Conservation (phyloP, 2,113 vertebrate species). For the Okapia johnstoni region DNA sequence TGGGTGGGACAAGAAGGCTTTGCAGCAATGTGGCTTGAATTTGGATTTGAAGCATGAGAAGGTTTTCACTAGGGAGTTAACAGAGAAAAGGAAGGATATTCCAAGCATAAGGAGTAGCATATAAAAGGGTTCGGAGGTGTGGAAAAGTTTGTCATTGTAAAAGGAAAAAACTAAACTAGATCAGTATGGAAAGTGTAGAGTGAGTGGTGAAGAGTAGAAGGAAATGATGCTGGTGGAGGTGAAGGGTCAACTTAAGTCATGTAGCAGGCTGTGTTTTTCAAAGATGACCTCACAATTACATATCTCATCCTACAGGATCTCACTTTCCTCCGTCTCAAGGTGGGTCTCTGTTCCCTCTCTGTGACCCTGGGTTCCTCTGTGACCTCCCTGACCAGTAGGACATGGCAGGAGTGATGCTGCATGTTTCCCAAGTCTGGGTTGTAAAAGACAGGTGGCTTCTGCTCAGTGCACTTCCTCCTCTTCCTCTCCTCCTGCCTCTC, state of each 20-base stretch:
- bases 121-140: not conserved
- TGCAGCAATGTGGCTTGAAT: not conserved
- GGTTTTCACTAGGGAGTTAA: not conserved
- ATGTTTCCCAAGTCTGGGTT: not conserved
- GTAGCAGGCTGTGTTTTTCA: not conserved
- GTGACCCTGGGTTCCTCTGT: not conserved
- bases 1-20: not conserved
- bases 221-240: not conserved
- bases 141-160: not conserved
- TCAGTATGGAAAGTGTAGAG: not conserved
- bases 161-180: not conserved
- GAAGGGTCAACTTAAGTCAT: not conserved
- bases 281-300: not conserved
- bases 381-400: not conserved
- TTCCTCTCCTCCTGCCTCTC: not conserved
- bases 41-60: not conserved
- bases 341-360: not conserved
- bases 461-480: not conserved
- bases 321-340: not conserved
- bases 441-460: not conserved
- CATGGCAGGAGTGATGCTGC: not conserved
- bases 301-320: not conserved
- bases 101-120: not conserved
- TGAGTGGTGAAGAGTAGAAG: not conserved
- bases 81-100: not conserved